Evolutionary conservation across 2,888 invertebrate genomes (phyloP), one percentile per base, ranked within the genome.

Genomic region (Drosophila merina): DNA sequence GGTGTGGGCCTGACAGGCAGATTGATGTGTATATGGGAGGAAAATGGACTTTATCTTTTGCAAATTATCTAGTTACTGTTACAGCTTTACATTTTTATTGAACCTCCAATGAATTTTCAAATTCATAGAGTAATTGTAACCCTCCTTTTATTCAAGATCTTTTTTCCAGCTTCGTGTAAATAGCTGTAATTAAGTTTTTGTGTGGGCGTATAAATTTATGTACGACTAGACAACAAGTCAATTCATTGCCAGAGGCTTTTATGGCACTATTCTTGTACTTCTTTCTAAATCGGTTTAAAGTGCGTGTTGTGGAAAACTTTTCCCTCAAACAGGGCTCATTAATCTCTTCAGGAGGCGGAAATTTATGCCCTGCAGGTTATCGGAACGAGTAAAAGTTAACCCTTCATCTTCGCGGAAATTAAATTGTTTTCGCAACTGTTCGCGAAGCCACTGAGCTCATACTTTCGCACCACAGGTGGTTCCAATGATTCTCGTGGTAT

Each of bases 401-500:
- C 55, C 63, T 67, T 67, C 26, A 40, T 40, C 48, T 40, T 40
- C 62, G 31, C 30, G 31, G 26, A 48, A 60, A 30, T 62, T 40
- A 60, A 62, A 60, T 60, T 59, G 60, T 59, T 60, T 59, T 60
- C 36, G 36, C 59, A 60, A 60, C 36, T 47, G 62, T 38, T 60
- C n/a, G 47, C 60, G 67, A 26, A 52, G 44, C 55, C 36, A n/a
- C 30, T 8, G 8, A 12, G 3, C 30, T 25, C 8, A 9, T 12
- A 36, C 30, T 31, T 60, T 31, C 31, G 63, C 63, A 66, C 66
- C n/a, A 52, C 67, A 67, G 63, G 63, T 64, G 63, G 67, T 31
- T 45, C 20, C 14, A 38, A 10, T n/a, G 44, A 45, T 25, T 51
- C 52, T 51, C 38, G 20, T 20, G 44, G 44, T 44, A 55, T 20